Evolutionary conservation across 2,113 vertebrate genomes (phyloP).

Genomic region (Urocolius indicus): DNA sequence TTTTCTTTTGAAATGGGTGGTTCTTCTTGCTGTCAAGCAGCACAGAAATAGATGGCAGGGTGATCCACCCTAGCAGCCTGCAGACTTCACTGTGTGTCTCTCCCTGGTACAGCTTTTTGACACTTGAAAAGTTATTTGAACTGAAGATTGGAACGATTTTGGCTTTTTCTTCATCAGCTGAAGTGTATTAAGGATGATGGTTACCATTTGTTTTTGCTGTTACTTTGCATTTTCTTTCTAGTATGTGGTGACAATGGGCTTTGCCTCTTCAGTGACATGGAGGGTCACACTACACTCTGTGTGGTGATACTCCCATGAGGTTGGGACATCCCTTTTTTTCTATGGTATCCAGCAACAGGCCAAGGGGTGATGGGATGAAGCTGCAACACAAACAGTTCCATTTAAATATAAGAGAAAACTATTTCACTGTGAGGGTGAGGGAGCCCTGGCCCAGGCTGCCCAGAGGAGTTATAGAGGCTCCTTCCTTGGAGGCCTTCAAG

Average conservation of each 20-base stretch:
- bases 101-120: neutral
- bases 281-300: neutral
- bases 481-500: too few species aligned
- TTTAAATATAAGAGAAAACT: too few species aligned
- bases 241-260: neutral
- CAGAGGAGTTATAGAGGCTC: too few species aligned
- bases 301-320: neutral
- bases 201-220: neutral
- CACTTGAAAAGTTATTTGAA: neutral
- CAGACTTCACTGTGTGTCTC: neutral
- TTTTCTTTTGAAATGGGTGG: neutral
- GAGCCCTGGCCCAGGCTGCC: too few species aligned
- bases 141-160: neutral
- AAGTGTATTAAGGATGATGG: neutral
- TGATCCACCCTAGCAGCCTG: neutral
- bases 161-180: neutral
- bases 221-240: neutral
- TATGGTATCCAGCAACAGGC: too few species aligned
- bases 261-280: fast-evolving
- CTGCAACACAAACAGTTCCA: too few species aligned
- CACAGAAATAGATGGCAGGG: neutral
- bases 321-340: too few species aligned
- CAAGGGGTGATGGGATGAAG: too few species aligned
- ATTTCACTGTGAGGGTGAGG: too few species aligned
- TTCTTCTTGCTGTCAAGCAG: neutral